Base-by-base conservation (phyloP, 2,113 vertebrate species). In the Puma concolor region DNA sequence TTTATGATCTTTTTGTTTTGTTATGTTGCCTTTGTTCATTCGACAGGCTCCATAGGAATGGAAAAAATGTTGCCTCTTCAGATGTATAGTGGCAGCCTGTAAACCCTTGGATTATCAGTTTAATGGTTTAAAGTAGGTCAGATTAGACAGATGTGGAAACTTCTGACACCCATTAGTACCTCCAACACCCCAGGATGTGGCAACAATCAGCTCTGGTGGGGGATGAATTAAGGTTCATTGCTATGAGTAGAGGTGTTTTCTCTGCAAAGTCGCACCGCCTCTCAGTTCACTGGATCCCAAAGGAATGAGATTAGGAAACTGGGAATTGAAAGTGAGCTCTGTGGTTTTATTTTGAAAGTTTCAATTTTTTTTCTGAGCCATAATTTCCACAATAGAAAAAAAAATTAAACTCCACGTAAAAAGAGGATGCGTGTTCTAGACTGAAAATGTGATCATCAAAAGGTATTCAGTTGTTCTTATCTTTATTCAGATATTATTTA, bases 101-200 rank as follows among this genome's bases (percentile, higher is more conserved):
- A 97, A 98, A 88, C 95, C 95, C 74, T 44, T 77, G 50, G 81
- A 87, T 95, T 89, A 96, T 89, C 52, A 97, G 89, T 81, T 98
- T 98, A 98, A 76, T 83, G 91, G 71, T 67, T 93, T 98, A 98
- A 98, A 90, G 21, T 79, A 84, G 77, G 67, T 74, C 9, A 14
- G 12, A 71, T 89, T 64, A 94, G 11, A 15, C 57, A 60, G 41
- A 87, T 89, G 4, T 3, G n/a, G 63, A 54, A 85, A 83, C 23
- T 72, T 72, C 74, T 31, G 60, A 67, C 12, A 86, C 44, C 19
- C 44, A 29, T 79, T 44, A 21, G 74, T 7, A 33, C 9, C 76
- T 48, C 25, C 41, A 29, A 29, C 33, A 66, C 16, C 84, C 69
- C 23, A 19, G 52, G 67, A 33, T 2, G 13, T 23, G n/a, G 41